Evolutionary conservation across 2,797 vertebrate genomes (phyloP).

Genomic region (Thripadectes ignobilis): DNA sequence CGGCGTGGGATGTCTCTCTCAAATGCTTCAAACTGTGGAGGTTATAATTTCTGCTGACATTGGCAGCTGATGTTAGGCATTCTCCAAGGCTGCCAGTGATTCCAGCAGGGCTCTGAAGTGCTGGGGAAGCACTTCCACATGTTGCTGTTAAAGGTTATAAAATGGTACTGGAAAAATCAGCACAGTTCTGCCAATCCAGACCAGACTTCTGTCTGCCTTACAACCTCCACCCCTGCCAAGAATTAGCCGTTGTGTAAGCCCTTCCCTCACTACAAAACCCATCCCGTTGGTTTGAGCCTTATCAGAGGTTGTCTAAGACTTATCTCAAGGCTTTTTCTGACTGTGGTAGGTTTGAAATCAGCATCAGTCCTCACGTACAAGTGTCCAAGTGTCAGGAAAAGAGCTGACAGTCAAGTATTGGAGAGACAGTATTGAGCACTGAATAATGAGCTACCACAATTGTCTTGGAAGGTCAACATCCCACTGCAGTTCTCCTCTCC

Average conservation of each 20-base stretch:
- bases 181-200: not conserved
- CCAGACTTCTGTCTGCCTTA: not conserved
- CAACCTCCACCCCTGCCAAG: not conserved
- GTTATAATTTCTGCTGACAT: not conserved
- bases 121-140: not conserved
- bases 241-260: not conserved
- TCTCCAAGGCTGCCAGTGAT: not conserved
- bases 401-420: not conserved
- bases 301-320: not conserved
- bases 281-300: not conserved
- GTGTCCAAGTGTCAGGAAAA: not conserved
- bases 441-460: not conserved
- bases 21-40: not conserved
- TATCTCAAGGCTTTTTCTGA: not conserved
- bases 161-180: not conserved
- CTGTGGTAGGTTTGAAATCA: accelerated
- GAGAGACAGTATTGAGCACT: not conserved
- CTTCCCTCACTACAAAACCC: not conserved
- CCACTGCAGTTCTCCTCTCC: not conserved
- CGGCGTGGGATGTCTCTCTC: not conserved
- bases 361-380: not conserved
- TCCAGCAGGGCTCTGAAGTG: not conserved
- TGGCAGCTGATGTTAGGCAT: not conserved
- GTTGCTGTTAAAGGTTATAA: not conserved
- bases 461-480: not conserved